These are phyloP conservation scores for Harpalus rufipes DNA, from an alignment of 2,888 invertebrate genomes.

Conservation along the genomic window DNA sequence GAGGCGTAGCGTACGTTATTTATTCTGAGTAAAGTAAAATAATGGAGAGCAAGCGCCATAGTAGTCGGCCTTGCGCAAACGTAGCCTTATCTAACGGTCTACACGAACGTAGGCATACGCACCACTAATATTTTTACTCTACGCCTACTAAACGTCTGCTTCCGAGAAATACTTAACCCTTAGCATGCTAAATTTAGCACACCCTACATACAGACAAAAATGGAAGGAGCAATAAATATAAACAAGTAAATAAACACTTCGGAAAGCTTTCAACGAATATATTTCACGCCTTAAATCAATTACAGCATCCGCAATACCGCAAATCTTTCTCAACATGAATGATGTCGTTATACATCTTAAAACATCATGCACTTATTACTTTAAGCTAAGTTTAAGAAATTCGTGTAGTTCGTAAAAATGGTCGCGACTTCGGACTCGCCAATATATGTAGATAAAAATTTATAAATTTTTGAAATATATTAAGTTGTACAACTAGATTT, in stretches of 20 bases:
- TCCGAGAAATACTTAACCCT: neutral
- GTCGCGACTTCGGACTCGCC: too few species aligned
- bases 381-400: too few species aligned
- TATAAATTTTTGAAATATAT: too few species aligned
- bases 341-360: neutral
- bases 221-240: slow-evolving; percentile 12
- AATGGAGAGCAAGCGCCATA: slow-evolving; percentile 51
- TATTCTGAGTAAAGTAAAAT: slow-evolving; percentile 62
- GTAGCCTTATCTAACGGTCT: slow-evolving; percentile 62
- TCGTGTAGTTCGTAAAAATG: too few species aligned
- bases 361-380: too few species aligned
- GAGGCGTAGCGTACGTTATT: slow-evolving; percentile 57
- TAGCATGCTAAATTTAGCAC: slow-evolving; percentile 29
- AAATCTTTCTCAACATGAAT: too few species aligned
- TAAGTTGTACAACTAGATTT: too few species aligned
- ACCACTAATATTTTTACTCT: slow-evolving; percentile 5
- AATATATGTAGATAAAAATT: too few species aligned
- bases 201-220: slow-evolving; percentile 25
- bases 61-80: slow-evolving; percentile 57
- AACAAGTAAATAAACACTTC: neutral
- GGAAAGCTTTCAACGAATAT: too few species aligned
- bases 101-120: slow-evolving; percentile 49
- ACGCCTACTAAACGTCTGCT: neutral
- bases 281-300: neutral
- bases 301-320: neutral